Conservation (phyloP, 1,140 invertebrate genomes). For the Triops cancriformis region DNA sequence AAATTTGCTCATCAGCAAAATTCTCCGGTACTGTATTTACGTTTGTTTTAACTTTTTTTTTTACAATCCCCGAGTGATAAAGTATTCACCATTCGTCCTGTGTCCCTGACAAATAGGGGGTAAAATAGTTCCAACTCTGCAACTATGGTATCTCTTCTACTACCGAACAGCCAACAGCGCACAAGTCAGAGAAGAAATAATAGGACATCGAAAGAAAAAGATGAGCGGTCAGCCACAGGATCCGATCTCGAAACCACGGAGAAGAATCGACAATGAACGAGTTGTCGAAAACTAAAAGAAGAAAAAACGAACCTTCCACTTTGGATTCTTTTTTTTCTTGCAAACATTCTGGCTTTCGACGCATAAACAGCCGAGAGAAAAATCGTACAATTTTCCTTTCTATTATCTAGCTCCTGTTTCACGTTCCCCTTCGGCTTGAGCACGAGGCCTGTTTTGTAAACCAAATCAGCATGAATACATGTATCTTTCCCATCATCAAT, state of each 20-base stretch:
- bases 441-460: slow-evolving; percentile 1
- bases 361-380: neutral
- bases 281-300: neutral
- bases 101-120: neutral
- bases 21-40: too few relatives aligned
- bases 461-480: slow-evolving; percentile 5
- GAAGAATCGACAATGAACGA: slow-evolving; percentile 6
- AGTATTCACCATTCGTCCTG: slow-evolving; percentile 10
- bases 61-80: neutral
- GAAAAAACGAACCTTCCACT: neutral
- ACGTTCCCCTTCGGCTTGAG: neutral
- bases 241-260: neutral
- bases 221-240: slow-evolving; percentile 4
- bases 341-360: neutral
- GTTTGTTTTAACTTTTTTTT: neutral
- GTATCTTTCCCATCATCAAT: slow-evolving; percentile 1
- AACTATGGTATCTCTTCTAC: neutral
- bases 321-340: neutral
- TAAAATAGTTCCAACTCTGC: neutral
- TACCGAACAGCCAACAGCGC: neutral
- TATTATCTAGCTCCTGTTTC: slow-evolving; percentile 8
- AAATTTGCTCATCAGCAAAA: too few relatives aligned
- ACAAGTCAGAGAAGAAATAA: neutral
- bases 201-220: neutral
- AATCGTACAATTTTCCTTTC: slow-evolving; percentile 1